These are phyloP conservation scores for Spodoptera litura DNA, from an alignment of 1,140 invertebrate genomes.

Conservation along the genomic window DNA sequence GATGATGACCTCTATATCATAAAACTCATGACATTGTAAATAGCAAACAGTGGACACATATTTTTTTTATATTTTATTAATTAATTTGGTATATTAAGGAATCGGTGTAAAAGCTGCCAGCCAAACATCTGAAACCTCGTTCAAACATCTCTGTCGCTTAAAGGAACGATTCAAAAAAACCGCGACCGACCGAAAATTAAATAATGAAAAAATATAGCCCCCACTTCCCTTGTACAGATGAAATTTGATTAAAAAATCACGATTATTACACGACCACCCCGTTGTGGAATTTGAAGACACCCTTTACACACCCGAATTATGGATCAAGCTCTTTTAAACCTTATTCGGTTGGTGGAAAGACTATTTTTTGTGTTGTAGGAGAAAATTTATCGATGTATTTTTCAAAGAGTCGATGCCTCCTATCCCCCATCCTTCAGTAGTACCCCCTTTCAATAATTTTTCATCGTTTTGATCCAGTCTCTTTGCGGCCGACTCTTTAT, in stretches of 20 bases:
- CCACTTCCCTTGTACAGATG: constrained; percentile 82
- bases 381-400: constrained; percentile 64
- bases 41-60: too few species aligned
- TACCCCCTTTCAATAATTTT: constrained; percentile 85
- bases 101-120: constrained; percentile 27
- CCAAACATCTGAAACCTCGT: constrained; percentile 48
- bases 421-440: constrained; percentile 64
- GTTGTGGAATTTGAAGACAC: constrained; percentile 42
- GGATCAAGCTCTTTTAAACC: constrained; percentile 44
- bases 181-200: constrained; percentile 83
- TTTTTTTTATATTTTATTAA: too few species aligned
- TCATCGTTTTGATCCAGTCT: constrained; percentile 82
- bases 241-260: constrained; percentile 86
- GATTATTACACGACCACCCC: constrained; percentile 81
- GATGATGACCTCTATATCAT: too few species aligned
- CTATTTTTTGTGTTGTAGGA: constrained; percentile 6
- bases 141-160: constrained; percentile 79
- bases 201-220: constrained; percentile 86
- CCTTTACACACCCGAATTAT: constrained; percentile 43
- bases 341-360: constrained; percentile 49
- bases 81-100: too few species aligned
- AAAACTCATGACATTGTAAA: too few species aligned
- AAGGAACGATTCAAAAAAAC: constrained; percentile 76
- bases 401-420: constrained; percentile 73
- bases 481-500: constrained; percentile 79